These are phyloP conservation scores for Neosilurus mollespiculum DNA, from an alignment of 2,797 vertebrate genomes.

Conservation along the genomic window DNA sequence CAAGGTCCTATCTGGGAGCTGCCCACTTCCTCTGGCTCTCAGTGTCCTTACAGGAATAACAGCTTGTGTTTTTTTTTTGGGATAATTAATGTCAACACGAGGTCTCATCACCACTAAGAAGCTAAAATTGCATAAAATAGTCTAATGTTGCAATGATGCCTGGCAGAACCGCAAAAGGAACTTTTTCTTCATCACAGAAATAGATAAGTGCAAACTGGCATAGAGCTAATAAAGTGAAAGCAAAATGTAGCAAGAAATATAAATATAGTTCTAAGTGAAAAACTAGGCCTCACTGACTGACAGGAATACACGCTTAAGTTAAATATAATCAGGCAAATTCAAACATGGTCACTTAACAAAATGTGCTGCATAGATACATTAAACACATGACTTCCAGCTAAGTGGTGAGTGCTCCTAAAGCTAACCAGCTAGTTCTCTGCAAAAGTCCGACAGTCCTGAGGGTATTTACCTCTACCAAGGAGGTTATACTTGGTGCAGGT, in stretches of 20 bases:
- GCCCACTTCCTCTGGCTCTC: constrained; percentile 60
- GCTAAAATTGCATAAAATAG: constrained; percentile 29
- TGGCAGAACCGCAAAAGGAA: not conserved
- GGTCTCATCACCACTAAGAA: not conserved
- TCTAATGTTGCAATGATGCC: constrained; percentile 33
- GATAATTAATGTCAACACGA: constrained; percentile 58
- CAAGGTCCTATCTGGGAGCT: constrained; percentile 46
- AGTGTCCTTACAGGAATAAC: constrained; percentile 64
- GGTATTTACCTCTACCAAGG: too few relatives aligned
- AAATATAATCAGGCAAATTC: not conserved
- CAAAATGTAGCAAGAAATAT: not conserved
- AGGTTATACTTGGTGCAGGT: too few relatives aligned
- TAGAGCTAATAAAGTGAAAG: not conserved
- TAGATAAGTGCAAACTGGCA: not conserved
- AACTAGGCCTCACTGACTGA: not conserved
- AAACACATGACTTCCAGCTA: not conserved
- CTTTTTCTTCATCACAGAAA: constrained; percentile 24
- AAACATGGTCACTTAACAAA: not conserved
- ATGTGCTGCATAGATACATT: not conserved
- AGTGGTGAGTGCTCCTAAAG: not conserved
- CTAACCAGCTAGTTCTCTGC: not conserved
- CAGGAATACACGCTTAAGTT: not conserved
- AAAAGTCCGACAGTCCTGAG: too few relatives aligned
- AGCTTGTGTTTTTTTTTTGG: constrained; percentile 61
- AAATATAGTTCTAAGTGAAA: not conserved